Conservation (phyloP, 1,140 invertebrate species). For the Tetramorium alpestre region DNA sequence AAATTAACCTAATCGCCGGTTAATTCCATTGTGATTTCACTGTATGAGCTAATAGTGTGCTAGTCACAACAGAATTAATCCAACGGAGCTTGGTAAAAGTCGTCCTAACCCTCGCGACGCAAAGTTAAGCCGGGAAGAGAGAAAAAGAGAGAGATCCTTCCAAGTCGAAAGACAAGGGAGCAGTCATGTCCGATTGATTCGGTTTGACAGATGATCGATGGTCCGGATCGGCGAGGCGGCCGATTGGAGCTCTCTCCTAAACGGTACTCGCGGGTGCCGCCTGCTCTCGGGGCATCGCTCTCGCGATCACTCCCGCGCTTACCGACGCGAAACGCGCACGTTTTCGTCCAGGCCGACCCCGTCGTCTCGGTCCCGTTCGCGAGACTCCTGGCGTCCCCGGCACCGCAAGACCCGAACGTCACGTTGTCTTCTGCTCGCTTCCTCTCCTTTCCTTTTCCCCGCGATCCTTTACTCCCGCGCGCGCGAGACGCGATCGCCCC, state of each 20-base stretch:
- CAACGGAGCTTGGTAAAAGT: too few relatives aligned
- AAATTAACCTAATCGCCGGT: too few relatives aligned
- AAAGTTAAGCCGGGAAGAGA: not conserved
- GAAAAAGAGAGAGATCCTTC: too few relatives aligned
- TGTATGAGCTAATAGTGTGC: too few relatives aligned
- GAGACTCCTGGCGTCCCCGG: not conserved
- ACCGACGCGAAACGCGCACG: not conserved
- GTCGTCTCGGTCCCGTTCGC: not conserved
- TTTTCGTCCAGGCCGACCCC: not conserved
- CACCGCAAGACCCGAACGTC: not conserved
- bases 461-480: not conserved
- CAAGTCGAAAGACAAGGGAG: too few relatives aligned
- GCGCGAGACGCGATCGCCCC: not conserved
- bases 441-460: not conserved
- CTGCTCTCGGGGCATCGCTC: not conserved
- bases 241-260: not conserved
- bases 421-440: not conserved
- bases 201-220: constrained; percentile 3
- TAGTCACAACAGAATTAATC: too few relatives aligned
- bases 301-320: constrained; percentile 27
- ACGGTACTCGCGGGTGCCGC: not conserved
- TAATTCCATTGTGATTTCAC: too few relatives aligned
- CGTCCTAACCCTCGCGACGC: not conserved
- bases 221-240: not conserved
- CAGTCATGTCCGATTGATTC: not conserved